Conservation (phyloP, 2,797 vertebrate species). For the Mus spretus region DNA sequence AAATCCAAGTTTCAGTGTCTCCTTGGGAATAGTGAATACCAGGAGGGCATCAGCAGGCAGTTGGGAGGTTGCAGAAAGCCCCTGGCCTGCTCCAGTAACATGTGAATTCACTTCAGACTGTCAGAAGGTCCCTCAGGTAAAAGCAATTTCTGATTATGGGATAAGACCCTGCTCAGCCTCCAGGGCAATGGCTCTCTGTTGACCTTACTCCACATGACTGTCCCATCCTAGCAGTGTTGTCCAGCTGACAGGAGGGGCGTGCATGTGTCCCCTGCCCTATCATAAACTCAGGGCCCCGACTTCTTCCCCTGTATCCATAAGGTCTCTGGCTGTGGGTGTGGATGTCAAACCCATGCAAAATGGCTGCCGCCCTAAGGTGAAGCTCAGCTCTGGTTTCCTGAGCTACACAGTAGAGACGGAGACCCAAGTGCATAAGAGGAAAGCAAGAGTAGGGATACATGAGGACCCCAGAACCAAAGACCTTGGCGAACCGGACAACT, state of each 20-base stretch:
- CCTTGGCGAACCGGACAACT: rapidly evolving
- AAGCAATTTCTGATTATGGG: not conserved
- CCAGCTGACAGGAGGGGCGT: rapidly evolving
- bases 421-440: rapidly evolving
- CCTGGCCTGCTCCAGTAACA: too few relatives aligned
- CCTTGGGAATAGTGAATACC: rapidly evolving
- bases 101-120: not conserved
- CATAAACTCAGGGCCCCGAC: not conserved
- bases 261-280: not conserved
- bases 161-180: rapidly evolving
- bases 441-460: rapidly evolving
- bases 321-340: not conserved
- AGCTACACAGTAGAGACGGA: rapidly evolving
- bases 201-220: rapidly evolving
- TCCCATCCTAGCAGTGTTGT: rapidly evolving
- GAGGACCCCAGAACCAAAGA: not conserved
- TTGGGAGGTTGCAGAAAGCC: not conserved
- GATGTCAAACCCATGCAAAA: rapidly evolving
- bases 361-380: not conserved
- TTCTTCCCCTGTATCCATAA: not conserved
- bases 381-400: not conserved
- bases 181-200: not conserved
- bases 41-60: not conserved
- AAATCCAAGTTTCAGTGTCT: not conserved
- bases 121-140: too few relatives aligned